phyloP scores from a whole-genome alignment of 1,140 invertebrate genomes.

The Drosophila orena region DNA sequence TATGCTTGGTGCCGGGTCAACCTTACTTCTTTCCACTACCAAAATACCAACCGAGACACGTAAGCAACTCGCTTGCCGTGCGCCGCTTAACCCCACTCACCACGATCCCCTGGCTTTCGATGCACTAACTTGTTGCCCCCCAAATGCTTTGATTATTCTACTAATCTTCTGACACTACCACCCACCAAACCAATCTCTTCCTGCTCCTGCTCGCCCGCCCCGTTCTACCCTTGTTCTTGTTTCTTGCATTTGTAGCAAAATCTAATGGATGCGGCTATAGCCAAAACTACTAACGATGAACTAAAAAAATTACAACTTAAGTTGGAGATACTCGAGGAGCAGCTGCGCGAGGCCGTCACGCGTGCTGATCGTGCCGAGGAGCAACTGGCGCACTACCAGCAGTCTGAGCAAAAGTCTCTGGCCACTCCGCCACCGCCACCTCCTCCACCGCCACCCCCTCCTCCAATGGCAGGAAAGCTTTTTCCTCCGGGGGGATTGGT shows the following conservation, averaged over 20 bases:
- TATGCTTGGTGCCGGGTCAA: conserved; percentile 39
- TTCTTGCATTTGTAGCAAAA: conserved; percentile 77
- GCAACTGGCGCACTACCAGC: conserved; percentile 61
- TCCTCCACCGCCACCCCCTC: conserved; percentile 53
- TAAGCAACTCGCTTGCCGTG: conserved; percentile 62
- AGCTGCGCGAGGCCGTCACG: conserved; percentile 64
- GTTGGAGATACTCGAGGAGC: conserved; percentile 83
- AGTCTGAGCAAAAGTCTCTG: conserved; percentile 26
- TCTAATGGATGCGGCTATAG: conserved; percentile 83
- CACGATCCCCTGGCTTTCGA: conserved; percentile 14
- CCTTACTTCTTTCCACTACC: conserved; percentile 12
- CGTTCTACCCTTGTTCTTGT: conserved; percentile 48
- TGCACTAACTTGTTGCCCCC: conserved; percentile 49
- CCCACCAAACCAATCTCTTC: conserved; percentile 52
- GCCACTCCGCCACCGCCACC: conserved; percentile 35
- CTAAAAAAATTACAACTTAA: conserved; percentile 84
- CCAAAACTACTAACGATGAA: conserved; percentile 84
- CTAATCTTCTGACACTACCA: conserved; percentile 64
- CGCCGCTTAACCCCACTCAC: conserved; percentile 19
- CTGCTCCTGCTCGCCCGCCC: conserved; percentile 27
- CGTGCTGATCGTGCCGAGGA: conserved; percentile 78
- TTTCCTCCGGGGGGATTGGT: conserved; percentile 9
- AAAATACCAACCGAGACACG: conserved; percentile 38
- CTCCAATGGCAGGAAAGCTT: conserved; percentile 29
- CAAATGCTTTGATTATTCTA: conserved; percentile 36